Evolutionary conservation across 2,797 vertebrate species (phyloP), one percentile per base, ranked within the genome.

Genomic region (Acanthurus leucopareius): DNA sequence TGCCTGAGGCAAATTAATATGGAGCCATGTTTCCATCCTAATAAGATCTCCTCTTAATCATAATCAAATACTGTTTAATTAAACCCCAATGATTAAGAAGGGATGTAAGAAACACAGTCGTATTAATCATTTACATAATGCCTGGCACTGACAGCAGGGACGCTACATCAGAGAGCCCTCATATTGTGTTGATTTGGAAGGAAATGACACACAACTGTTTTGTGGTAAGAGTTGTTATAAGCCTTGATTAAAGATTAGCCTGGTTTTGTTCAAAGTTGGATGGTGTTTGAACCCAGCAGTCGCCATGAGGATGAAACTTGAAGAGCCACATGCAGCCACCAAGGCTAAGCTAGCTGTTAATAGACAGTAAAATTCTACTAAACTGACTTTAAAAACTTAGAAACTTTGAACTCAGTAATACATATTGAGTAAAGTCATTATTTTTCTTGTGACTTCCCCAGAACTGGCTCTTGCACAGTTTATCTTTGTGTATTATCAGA

Each of bases 401-500:
- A 32, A 32, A 32, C 7, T 28, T 14, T 63, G n/a, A 67, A 42
- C 17, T 38, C 25, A n/a, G 10, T 47, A 3, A 25, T 61, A 1
- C 28, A 64, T 77, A 1, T 60, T 38, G 42, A 72, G 22, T 49
- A 19, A 63, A 51, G 28, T 69, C 11, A 68, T 71, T 48, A 40
- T 54, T 42, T 69, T 59, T 70, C 1, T 25, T 58, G n/a, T 14
- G 35, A 60, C 17, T 66, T n/a, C 14, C 35, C 11, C 58, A 57
- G 16, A 35, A 13, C 20, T 49, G 16, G 25, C 32, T 79, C 28
- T 81, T 32, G 53, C 5, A n/a, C 64, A 80, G 42, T 64, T 14
- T 22, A 7, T 68, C 45, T 71, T 10, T 40, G 28, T 53, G 20
- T 76, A 28, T 49, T 69, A 42, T 67, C 15, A 57, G 56, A 52